phyloP scores from a whole-genome alignment of 2,113 vertebrate genomes.

The Xyliphius kryptos region DNA sequence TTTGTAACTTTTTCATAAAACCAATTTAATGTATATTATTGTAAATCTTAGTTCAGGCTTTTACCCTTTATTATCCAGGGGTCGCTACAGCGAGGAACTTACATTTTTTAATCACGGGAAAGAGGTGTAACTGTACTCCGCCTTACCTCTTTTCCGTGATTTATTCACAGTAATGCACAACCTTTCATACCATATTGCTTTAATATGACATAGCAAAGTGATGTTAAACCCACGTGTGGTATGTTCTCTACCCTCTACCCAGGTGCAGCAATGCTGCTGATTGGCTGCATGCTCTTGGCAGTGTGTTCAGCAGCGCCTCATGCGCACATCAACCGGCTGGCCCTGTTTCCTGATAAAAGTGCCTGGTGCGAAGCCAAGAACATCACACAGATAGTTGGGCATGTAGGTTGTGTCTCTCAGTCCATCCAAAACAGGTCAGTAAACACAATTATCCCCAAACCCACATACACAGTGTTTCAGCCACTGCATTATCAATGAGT shows the following conservation, averaged over 20 bases:
- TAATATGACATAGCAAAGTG: too few species aligned
- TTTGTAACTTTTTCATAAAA: too few species aligned
- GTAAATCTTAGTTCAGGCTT: too few species aligned
- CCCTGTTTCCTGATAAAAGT: slow-evolving; percentile 96
- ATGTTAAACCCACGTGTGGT: slow-evolving; percentile 1
- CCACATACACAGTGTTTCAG: not conserved
- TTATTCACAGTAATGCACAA: too few species aligned
- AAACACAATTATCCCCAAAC: slow-evolving; percentile 1
- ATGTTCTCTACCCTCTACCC: slow-evolving; percentile 46
- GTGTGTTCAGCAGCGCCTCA: slow-evolving; percentile 78
- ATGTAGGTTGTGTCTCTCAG: slow-evolving; percentile 90
- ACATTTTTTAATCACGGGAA: too few species aligned
- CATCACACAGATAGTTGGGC: slow-evolving; percentile 98
- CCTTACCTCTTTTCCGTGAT: too few species aligned
- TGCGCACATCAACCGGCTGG: slow-evolving; percentile 91
- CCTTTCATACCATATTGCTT: too few species aligned
- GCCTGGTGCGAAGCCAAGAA: slow-evolving; percentile 99
- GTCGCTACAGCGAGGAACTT: too few species aligned
- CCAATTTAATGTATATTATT: too few species aligned
- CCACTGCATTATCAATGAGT: too few species aligned
- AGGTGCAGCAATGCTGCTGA: slow-evolving; percentile 68
- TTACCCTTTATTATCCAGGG: too few species aligned
- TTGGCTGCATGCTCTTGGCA: slow-evolving; percentile 69
- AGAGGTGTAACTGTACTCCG: too few species aligned
- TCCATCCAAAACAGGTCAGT: slow-evolving; percentile 97